Evolutionary conservation across 2,888 invertebrate genomes (phyloP).

Genomic region (Tetranychus piercei): DNA sequence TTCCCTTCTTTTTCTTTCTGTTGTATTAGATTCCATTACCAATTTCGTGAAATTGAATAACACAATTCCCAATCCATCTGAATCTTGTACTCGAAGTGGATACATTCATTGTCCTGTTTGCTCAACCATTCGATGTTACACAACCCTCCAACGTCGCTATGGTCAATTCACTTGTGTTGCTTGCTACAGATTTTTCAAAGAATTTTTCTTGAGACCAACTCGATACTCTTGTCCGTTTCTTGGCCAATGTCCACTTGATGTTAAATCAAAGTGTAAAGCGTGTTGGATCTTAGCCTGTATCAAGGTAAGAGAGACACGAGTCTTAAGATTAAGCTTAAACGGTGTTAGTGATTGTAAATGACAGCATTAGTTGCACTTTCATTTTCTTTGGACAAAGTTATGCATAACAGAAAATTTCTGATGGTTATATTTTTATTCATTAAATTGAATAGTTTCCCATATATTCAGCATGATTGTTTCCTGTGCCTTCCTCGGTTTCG

Average conservation of each 20-base stretch:
- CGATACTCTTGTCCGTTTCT: constrained; percentile 15
- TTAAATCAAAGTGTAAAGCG: constrained; percentile 12
- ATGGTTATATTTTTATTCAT: too few relatives aligned
- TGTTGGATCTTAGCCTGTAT: constrained; percentile 14
- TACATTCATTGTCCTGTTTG: constrained; percentile 21
- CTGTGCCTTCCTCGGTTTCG: too few relatives aligned
- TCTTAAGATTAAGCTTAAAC: too few relatives aligned
- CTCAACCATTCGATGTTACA: constrained; percentile 17
- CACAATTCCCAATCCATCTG: constrained; percentile 11
- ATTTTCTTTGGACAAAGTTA: too few relatives aligned
- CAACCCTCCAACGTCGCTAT: constrained; percentile 22
- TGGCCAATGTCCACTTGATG: constrained; percentile 4
- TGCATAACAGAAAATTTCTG: too few relatives aligned
- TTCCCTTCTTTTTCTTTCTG: too few relatives aligned
- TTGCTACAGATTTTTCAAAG: constrained; percentile 22
- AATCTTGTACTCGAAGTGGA: constrained; percentile 16
- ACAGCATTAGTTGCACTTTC: too few relatives aligned
- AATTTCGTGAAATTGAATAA: background rate
- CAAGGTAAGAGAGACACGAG: background rate
- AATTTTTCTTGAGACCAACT: constrained; percentile 20
- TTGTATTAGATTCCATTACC: too few relatives aligned
- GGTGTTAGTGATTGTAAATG: too few relatives aligned
- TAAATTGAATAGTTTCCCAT: too few relatives aligned
- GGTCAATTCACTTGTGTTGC: constrained; percentile 22
- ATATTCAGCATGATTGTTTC: too few relatives aligned